Percentiles rank a stretch among this genome's conserved stretches.
These are phyloP conservation scores for Platorchestia sp. DNA, from an alignment of 1,140 invertebrate genomes.

Conservation along the genomic window DNA sequence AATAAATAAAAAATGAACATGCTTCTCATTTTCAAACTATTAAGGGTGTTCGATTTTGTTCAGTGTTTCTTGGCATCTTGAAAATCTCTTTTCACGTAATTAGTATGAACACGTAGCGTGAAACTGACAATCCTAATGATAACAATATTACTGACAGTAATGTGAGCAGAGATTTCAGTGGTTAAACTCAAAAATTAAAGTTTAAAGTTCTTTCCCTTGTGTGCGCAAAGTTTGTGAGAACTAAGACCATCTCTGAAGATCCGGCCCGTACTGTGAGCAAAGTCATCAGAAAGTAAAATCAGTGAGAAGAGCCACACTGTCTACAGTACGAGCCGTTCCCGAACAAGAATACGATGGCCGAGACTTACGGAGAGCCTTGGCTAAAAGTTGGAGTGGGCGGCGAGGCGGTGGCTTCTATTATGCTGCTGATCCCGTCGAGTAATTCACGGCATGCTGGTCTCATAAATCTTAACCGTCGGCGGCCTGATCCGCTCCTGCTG, in stretches of 20 bases:
- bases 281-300: slow-evolving; percentile 9
- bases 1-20: too few relatives aligned
- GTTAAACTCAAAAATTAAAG: not conserved
- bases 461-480: slow-evolving; percentile 34
- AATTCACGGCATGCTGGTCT: slow-evolving; percentile 41
- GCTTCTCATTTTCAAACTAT: too few relatives aligned
- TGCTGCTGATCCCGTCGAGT: slow-evolving; percentile 23
- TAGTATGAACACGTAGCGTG: too few relatives aligned
- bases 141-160: not conserved
- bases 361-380: not conserved
- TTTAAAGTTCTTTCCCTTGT: not conserved
- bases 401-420: slow-evolving; percentile 23
- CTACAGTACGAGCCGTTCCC: not conserved
- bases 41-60: too few relatives aligned
- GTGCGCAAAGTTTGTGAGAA: not conserved
- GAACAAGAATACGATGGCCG: not conserved
- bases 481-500: slow-evolving; percentile 5
- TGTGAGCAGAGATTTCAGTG: not conserved
- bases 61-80: too few relatives aligned
- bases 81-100: too few relatives aligned
- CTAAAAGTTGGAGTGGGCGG: slow-evolving; percentile 32
- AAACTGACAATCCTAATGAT: not conserved
- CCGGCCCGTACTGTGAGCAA: not conserved
- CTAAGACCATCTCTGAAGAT: not conserved
- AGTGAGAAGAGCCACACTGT: not conserved